Base-by-base conservation (phyloP, 2,797 vertebrate genomes). In the Antennarius maculatus region DNA sequence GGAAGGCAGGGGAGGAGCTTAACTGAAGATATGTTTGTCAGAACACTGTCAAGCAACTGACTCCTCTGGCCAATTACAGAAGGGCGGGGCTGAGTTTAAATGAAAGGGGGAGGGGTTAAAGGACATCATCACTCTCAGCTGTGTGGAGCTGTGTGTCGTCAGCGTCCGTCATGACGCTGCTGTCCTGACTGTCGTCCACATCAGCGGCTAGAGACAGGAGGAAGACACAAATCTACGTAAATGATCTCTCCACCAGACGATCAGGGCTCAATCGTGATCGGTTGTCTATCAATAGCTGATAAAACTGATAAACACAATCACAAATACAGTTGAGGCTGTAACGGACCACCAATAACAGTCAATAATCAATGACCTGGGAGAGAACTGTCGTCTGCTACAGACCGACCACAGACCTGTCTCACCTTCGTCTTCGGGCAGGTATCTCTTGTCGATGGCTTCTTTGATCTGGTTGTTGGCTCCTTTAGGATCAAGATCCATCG, bases 401-500 rank as follows among this genome's bases (percentile, higher is more conserved):
- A 23, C 16, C 17, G 12, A 11, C 10, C 37, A 12, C 23, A 51
- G 23, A 16, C 6, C 42, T 14, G 54, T 46, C 66, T 71, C 60
- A 84, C 86, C 96, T 88, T 99, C 97, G 2, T 99, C 97, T 34
- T 99, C 97, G 1, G 97, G 97, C 79, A 99, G 94, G 88, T 98
- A 99, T 71, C 97, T 92, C 64, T 99, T 99, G 71, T 99, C 97
- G 34, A 99, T 99, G 86, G 97, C 97, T 92, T 99, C 97, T 94
- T 99, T 99, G 83, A 99, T 99, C 93, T 99, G 97, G 90, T 99
- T 99, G 86, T 99, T 99, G 70, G 96, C 97, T 90, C 97, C 97
- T 94, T 99, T 99, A 61, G 97, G 97, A 76, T 99, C 97, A 85
- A 99, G 92, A 79, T 99, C 97, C 97, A 99, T 99, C 0, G 97